These are phyloP conservation scores for Ophthalmolycus amberensis DNA, from an alignment of 2,113 vertebrate genomes.

Conservation along the genomic window DNA sequence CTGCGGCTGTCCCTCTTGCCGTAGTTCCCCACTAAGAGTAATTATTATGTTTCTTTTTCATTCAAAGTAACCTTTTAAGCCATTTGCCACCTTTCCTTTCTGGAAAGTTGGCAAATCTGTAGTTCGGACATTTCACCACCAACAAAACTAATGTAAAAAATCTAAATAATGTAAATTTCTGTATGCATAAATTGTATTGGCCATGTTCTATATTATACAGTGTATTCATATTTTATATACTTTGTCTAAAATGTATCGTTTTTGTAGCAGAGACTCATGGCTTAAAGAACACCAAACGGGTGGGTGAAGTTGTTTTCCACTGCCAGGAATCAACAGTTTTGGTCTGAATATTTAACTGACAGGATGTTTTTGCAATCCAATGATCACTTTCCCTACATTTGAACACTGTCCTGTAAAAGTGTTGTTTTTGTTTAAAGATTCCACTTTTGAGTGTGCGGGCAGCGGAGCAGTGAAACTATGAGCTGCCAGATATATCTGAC, in stretches of 20 bases:
- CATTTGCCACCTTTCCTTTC: not conserved
- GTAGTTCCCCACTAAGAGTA: not conserved
- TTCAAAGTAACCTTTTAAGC: constrained; percentile 6
- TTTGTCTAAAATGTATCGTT: not conserved
- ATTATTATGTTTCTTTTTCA: not conserved
- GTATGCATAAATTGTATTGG: not conserved
- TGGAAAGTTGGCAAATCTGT: not conserved
- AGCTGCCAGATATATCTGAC: constrained; percentile 69
- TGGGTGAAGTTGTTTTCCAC: constrained; percentile 1
- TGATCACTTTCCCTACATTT: constrained; percentile 11
- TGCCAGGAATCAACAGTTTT: not conserved
- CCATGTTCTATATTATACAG: not conserved
- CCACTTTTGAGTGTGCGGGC: constrained; percentile 56
- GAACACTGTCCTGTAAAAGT: constrained; percentile 15
- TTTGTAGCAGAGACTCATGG: not conserved
- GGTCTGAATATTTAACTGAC: not conserved
- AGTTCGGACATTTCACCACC: not conserved
- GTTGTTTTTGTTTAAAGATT: constrained; percentile 66
- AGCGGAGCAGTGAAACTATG: constrained; percentile 26
- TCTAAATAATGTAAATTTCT: not conserved
- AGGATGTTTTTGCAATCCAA: not conserved
- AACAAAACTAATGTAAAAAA: not conserved
- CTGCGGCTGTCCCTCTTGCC: not conserved
- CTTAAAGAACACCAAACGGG: not conserved
- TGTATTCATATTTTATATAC: not conserved